A percentile compares a stretch with the other conserved stretches of the same genome.
Conservation (phyloP, 2,888 invertebrate genomes). For the Drosophila ezoana region DNA sequence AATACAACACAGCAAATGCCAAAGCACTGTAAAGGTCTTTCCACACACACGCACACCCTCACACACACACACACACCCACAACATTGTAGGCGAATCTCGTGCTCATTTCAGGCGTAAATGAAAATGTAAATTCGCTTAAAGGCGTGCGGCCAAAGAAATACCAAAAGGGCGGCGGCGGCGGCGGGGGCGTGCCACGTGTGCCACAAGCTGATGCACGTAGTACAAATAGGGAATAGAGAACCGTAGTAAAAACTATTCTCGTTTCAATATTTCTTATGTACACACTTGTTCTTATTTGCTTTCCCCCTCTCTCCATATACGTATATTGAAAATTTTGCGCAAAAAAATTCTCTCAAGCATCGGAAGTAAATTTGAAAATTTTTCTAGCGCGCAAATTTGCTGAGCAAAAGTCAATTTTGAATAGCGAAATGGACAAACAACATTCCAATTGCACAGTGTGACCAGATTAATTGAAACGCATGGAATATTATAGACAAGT, state of each 20-base stretch:
- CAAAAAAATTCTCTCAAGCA: conserved; percentile 4
- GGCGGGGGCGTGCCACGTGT: neutral
- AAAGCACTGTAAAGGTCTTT: conserved; percentile 34
- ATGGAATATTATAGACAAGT: neutral
- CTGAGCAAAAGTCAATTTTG: conserved; percentile 38
- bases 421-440: conserved; percentile 32
- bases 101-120: conserved; percentile 72
- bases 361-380: conserved; percentile 25
- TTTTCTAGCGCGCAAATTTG: conserved; percentile 17
- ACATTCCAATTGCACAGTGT: conserved; percentile 41
- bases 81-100: conserved; percentile 55
- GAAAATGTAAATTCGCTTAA: conserved; percentile 73
- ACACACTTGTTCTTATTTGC: conserved; percentile 19
- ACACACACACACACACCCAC: conserved; percentile 14
- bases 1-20: conserved; percentile 59
- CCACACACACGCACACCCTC: conserved; percentile 10
- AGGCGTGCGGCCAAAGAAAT: conserved; percentile 34
- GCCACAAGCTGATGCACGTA: no score
- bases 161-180: neutral
- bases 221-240: neutral
- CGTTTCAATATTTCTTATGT: conserved; percentile 40
- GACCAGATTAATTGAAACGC: conserved; percentile 18
- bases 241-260: conserved; percentile 37
- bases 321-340: neutral
- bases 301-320: neutral